Percentiles rank a stretch among this genome's conserved stretches.
Conservation (phyloP, 2,797 vertebrate species). For the Lepilemur septentrionalis region DNA sequence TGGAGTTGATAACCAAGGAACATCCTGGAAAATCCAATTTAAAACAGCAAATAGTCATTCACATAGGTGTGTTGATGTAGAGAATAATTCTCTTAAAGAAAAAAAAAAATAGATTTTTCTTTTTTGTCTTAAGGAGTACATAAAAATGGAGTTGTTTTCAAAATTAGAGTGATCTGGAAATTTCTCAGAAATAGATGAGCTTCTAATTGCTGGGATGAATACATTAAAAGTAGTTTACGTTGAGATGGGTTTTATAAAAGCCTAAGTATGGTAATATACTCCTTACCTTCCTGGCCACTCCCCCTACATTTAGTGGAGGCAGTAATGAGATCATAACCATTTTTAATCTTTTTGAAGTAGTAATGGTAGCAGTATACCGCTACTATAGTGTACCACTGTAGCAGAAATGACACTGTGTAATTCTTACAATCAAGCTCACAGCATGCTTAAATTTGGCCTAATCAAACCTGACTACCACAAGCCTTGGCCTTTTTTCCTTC, state of each 20-base stretch:
- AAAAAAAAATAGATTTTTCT: not conserved
- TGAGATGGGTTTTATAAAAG: not conserved
- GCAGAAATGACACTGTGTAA: not conserved
- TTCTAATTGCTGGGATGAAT: not conserved
- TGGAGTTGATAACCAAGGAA: not conserved
- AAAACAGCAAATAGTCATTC: not conserved
- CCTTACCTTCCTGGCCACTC: not conserved
- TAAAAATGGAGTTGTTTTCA: not conserved
- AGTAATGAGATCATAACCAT: not conserved
- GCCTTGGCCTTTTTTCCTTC: not conserved
- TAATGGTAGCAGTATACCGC: not conserved
- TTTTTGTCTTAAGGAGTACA: not conserved
- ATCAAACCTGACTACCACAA: not conserved
- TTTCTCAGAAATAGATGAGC: not conserved
- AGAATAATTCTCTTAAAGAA: not conserved
- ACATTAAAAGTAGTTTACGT: not conserved
- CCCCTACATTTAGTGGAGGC: not conserved
- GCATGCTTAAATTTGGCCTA: not conserved
- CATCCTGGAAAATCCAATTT: not conserved
- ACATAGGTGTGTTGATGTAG: not conserved
- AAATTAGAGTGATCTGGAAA: not conserved
- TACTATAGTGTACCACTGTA: no score
- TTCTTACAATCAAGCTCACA: not conserved
- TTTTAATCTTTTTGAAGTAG: not conserved
- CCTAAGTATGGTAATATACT: not conserved